Percentiles rank a stretch among this genome's conserved stretches.
Conservation (phyloP, 1,140 invertebrate genomes). For the Ephestia elutella region DNA sequence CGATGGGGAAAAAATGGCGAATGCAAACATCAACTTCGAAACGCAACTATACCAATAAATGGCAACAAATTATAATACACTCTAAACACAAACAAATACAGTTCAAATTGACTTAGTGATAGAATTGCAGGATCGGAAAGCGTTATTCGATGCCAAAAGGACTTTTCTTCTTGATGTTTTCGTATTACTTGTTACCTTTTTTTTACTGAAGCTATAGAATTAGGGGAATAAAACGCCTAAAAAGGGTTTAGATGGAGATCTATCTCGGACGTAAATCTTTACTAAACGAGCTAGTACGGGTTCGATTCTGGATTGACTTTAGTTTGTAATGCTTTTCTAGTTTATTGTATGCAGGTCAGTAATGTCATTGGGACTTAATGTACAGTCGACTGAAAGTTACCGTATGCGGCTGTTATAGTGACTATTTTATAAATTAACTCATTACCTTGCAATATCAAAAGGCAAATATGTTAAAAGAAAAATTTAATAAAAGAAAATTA, state of each 20-base stretch:
- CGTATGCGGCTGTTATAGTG: too few relatives aligned
- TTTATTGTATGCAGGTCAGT: neutral
- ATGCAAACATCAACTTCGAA: neutral
- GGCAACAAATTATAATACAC: neutral
- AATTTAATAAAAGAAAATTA: too few relatives aligned
- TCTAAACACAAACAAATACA: neutral
- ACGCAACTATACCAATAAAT: neutral
- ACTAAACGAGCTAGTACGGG: neutral
- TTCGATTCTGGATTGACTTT: neutral
- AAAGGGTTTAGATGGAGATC: neutral
- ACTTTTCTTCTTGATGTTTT: neutral
- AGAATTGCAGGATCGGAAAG: neutral
- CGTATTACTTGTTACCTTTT: neutral
- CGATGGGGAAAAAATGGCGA: neutral
- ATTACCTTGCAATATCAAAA: too few relatives aligned
- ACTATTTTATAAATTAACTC: too few relatives aligned
- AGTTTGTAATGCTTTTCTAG: conserved; percentile 1
- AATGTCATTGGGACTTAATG: too few relatives aligned
- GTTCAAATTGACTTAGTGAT: neutral
- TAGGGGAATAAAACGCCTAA: neutral
- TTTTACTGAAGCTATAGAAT: neutral
- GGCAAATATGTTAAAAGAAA: too few relatives aligned
- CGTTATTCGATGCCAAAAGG: neutral
- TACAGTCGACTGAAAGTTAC: too few relatives aligned
- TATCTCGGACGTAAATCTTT: conserved; percentile 1